Evolutionary conservation across 2,113 vertebrate species (phyloP).

Genomic region (Scopus umbretta): DNA sequence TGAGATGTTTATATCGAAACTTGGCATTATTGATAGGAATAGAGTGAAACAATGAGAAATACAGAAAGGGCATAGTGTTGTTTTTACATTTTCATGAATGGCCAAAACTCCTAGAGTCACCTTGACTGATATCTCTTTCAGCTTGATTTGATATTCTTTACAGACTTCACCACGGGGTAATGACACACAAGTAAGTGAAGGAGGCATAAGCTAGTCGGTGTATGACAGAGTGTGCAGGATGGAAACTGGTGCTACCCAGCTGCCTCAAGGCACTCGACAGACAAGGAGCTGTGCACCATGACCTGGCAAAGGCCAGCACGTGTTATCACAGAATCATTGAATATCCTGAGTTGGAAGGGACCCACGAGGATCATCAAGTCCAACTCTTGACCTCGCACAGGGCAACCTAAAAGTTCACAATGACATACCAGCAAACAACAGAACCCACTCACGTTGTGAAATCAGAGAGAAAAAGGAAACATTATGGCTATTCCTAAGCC

Average conservation of each 20-base stretch:
- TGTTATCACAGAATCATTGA: background rate
- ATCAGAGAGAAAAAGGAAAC: background rate
- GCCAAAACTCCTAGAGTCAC: background rate
- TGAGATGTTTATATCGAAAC: background rate
- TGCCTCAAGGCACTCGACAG: background rate
- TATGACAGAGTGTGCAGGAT: rapidly evolving
- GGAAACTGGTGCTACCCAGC: background rate
- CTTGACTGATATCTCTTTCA: background rate
- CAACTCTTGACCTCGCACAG: background rate
- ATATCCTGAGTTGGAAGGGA: background rate
- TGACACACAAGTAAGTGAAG: background rate
- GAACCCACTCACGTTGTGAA: background rate
- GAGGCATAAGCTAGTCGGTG: background rate
- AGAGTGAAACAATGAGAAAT: background rate
- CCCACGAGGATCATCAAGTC: background rate
- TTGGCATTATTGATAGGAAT: background rate
- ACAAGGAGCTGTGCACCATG: background rate
- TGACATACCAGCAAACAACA: background rate
- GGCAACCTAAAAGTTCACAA: background rate
- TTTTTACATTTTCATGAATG: background rate
- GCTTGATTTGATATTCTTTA: background rate
- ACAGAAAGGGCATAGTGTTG: background rate
- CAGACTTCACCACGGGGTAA: background rate
- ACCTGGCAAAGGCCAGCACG: background rate
- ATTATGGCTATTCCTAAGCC: background rate